Evolutionary conservation across 1,140 invertebrate species (phyloP), one percentile per base, ranked within the genome.

Genomic region (Trichonephila clavata): DNA sequence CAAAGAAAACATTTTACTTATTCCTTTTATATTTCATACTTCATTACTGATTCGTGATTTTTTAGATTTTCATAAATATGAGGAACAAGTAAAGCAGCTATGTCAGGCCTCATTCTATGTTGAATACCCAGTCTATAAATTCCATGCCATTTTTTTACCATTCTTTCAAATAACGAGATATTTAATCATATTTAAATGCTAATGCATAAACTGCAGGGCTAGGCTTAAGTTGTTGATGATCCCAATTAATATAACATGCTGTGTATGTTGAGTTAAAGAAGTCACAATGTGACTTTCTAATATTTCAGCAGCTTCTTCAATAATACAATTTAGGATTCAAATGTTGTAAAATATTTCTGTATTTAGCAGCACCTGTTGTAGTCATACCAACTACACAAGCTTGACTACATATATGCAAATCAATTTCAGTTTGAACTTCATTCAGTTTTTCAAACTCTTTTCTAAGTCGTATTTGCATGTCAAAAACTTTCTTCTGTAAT

Each of bases 231-330:
- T 96, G 96, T 93, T 96, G 95, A 94, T 96, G 96, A 94, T 96
- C 96, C 98, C 98, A 94, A 98, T 98, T 18, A 98, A 96, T 93
- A 99, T 98, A 0, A 98, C 96, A 95, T 99, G 98, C 95, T 98
- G 94, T 94, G 97, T 98, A 63, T 96, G 94, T 57, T 96, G 95
- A n/a, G 97, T 97, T 14, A 99, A 95, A 57, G 97, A 97, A 21
- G 97, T 96, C 0, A 98, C 94, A 59, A 98, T 97, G 95, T 98
- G 98, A 20, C 97, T 95, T 95, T 98, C 98, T 57, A 98, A 95
- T 18, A 98, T 97, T 96, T 98, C 98, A 2, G 98, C 98, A 0
- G 98, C 98, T 96, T 98, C 98, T 96, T 98, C 98, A 24, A 98
- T 97, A 60, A 98, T 97, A 96, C 95, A 91, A 98, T 97, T 93